Evolutionary conservation across 2,113 vertebrate genomes (phyloP).

Genomic region (Tylochromis polylepis): DNA sequence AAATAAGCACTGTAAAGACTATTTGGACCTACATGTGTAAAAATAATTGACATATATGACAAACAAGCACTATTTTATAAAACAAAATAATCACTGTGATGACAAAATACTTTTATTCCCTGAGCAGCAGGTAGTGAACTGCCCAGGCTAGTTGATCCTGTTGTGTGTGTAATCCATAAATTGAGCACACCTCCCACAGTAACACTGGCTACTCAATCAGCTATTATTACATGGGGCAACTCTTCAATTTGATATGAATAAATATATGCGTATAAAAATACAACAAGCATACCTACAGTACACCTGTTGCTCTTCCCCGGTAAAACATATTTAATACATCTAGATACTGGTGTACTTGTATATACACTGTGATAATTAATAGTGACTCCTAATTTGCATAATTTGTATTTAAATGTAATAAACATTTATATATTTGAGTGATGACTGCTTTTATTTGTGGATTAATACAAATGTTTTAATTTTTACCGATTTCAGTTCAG

Average conservation of each 20-base stretch:
- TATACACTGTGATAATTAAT: slow-evolving; percentile 57
- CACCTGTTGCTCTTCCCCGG: slow-evolving; percentile 62
- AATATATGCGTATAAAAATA: slow-evolving; percentile 65
- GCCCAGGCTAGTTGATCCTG: not conserved
- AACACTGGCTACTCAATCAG: slow-evolving; percentile 37
- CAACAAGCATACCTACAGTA: slow-evolving; percentile 61
- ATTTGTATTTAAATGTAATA: slow-evolving; percentile 63
- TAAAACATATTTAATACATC: slow-evolving; percentile 56
- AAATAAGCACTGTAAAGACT: not conserved
- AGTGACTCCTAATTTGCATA: slow-evolving; percentile 68
- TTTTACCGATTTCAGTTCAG: slow-evolving; percentile 65
- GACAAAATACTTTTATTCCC: slow-evolving; percentile 13
- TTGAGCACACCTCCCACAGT: slow-evolving; percentile 48
- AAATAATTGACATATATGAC: not conserved
- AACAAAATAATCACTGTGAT: not conserved
- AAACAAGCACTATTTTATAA: slow-evolving; percentile 1
- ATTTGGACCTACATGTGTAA: not conserved
- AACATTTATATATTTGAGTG: slow-evolving; percentile 61
- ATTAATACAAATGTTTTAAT: slow-evolving; percentile 72
- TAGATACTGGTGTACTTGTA: slow-evolving; percentile 63
- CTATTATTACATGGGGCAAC: slow-evolving; percentile 23
- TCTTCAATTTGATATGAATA: slow-evolving; percentile 48
- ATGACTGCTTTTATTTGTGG: slow-evolving; percentile 62
- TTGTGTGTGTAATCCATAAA: slow-evolving; percentile 35
- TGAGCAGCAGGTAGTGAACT: slow-evolving; percentile 11